phyloP scores from a whole-genome alignment of 2,888 invertebrate species.

The Pinctada fucata region DNA sequence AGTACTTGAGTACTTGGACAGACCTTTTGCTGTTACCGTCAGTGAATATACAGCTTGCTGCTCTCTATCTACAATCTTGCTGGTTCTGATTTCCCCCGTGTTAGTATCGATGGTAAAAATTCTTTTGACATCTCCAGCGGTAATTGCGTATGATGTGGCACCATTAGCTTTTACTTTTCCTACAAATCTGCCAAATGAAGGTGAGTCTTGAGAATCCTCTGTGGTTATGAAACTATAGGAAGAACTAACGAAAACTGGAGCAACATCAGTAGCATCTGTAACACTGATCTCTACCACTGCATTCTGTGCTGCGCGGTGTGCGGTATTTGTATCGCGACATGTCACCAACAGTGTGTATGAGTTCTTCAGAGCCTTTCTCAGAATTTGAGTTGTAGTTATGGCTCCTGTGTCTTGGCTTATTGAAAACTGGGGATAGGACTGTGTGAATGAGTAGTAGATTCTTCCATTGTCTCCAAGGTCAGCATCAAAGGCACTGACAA shows the following conservation, averaged over 20 bases:
- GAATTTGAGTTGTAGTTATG: conserved; percentile 86
- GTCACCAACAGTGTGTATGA: conserved; percentile 87
- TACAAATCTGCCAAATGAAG: conserved; percentile 83
- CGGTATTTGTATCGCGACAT: conserved; percentile 80
- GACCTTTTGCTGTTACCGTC: conserved; percentile 87
- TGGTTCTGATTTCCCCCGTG: conserved; percentile 87
- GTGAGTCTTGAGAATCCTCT: conserved; percentile 85
- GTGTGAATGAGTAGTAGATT: conserved; percentile 79
- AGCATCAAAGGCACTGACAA: conserved; percentile 88
- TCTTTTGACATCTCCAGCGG: conserved; percentile 87
- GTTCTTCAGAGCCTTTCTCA: conserved; percentile 88
- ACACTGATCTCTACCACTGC: conserved; percentile 66
- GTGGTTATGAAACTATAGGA: conserved; percentile 87
- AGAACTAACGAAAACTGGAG: conserved; percentile 79
- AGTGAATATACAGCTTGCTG: conserved; percentile 86
- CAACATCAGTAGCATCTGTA: conserved; percentile 52
- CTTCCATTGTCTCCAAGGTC: conserved; percentile 93
- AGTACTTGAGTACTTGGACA: conserved; percentile 86
- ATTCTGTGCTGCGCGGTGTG: conserved; percentile 44
- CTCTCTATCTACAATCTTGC: conserved; percentile 90
- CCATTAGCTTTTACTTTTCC: conserved; percentile 82
- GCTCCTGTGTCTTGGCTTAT: conserved; percentile 88
- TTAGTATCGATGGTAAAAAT: conserved; percentile 89
- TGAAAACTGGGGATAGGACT: conserved; percentile 83
- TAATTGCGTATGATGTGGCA: conserved; percentile 78